phyloP scores from a whole-genome alignment of 2,113 vertebrate species.

The Dipodomys spectabilis region DNA sequence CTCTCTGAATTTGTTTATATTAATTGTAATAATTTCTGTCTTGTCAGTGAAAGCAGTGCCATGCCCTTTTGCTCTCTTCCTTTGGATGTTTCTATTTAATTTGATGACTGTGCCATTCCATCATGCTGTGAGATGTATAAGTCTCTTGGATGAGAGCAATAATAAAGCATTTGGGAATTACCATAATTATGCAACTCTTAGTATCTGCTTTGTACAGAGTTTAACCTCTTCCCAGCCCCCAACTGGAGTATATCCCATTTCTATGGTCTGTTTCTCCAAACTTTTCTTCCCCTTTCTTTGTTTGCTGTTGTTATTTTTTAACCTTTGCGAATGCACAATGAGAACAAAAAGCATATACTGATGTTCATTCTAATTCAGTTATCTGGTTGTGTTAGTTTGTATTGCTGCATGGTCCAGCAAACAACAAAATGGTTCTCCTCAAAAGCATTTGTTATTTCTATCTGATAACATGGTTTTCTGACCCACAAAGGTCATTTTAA shows the following conservation, averaged over 20 bases:
- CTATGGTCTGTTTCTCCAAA: background rate
- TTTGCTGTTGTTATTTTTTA: background rate
- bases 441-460: slow-evolving; percentile 15
- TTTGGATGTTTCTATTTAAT: slow-evolving; percentile 49
- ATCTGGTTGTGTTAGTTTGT: background rate
- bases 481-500: background rate
- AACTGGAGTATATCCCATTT: background rate
- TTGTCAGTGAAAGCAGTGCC: background rate
- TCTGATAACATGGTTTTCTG: background rate
- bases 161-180: background rate
- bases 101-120: background rate
- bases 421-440: background rate
- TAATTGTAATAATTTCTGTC: background rate
- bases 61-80: background rate
- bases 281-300: too few species aligned
- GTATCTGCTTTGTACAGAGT: background rate
- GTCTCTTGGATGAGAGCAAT: slow-evolving; percentile 36
- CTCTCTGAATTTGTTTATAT: background rate
- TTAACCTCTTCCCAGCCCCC: background rate
- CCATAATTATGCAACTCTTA: slow-evolving; percentile 10
- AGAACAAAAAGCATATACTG: background rate
- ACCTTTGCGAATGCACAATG: background rate
- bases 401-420: background rate
- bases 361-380: slow-evolving; percentile 44
- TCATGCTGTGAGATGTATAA: background rate